Conservation (phyloP, 2,113 vertebrate species). For the Bubo bubo region DNA sequence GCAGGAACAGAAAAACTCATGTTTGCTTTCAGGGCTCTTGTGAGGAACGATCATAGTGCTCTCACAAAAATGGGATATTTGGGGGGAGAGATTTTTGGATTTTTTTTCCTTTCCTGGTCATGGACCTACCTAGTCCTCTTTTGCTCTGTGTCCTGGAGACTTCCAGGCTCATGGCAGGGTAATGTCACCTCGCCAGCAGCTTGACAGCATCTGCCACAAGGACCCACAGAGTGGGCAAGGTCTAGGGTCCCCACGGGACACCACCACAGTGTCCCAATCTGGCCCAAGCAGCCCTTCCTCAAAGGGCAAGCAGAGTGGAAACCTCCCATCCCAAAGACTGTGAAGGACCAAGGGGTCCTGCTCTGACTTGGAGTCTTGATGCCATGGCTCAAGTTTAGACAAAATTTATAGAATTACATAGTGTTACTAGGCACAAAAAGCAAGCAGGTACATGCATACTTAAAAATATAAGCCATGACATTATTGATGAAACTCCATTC, state of each 20-base stretch:
- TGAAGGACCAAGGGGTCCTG: background rate
- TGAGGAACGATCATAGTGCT: accelerated
- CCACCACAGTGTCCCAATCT: background rate
- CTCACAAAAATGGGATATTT: background rate
- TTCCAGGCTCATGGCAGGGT: background rate
- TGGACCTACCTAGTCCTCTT: background rate
- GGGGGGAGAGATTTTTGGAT: background rate
- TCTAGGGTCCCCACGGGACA: background rate
- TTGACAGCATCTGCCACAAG: background rate
- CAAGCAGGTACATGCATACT: background rate
- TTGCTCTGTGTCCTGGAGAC: background rate
- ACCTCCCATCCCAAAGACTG: background rate
- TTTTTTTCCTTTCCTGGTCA: background rate
- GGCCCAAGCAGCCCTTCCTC: background rate
- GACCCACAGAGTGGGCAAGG: background rate
- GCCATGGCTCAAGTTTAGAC: background rate
- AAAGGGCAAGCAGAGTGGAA: background rate
- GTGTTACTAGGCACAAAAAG: background rate
- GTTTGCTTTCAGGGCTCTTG: background rate
- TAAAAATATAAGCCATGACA: background rate
- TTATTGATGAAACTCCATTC: background rate
- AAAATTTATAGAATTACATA: background rate
- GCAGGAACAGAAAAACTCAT: background rate
- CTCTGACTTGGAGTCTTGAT: background rate
- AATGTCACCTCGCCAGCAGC: background rate